Percentiles rank a stretch among this genome's conserved stretches.
phyloP scores from a whole-genome alignment of 2,888 invertebrate genomes.

The Rugalucina vietnamica region DNA sequence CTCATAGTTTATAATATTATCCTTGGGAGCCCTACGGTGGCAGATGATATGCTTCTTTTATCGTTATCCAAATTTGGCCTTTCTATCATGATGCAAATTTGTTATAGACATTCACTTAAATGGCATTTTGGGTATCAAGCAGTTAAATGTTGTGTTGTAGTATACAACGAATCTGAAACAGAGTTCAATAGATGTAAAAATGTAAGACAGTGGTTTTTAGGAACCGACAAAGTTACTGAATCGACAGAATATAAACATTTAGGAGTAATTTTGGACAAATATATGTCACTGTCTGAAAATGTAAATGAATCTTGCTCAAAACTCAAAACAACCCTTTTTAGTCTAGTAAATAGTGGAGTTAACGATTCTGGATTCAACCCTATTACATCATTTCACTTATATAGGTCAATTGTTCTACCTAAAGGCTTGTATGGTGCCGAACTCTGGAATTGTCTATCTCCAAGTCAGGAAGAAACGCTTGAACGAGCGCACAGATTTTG shows the following conservation, averaged over 20 bases:
- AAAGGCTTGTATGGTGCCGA: slow-evolving; percentile 41
- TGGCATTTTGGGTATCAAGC: slow-evolving; percentile 33
- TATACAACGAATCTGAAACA: not conserved
- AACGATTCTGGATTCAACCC: slow-evolving; percentile 7
- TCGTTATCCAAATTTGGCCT: slow-evolving; percentile 1
- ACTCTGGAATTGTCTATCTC: slow-evolving; percentile 20
- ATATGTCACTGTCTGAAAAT: not conserved
- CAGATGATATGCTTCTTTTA: slow-evolving; percentile 32
- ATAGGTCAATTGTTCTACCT: slow-evolving; percentile 22
- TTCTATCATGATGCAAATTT: slow-evolving; percentile 10
- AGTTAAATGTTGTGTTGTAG: slow-evolving; percentile 21
- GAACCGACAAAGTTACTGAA: not conserved
- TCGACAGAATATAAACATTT: slow-evolving; percentile 4
- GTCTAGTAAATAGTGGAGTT: slow-evolving; percentile 14
- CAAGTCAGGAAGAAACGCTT: not conserved
- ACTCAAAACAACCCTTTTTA: not conserved
- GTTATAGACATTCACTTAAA: slow-evolving; percentile 19
- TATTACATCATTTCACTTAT: slow-evolving; percentile 6
- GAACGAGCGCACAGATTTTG: slow-evolving; percentile 35
- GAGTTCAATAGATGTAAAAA: not conserved
- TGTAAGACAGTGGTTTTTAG: not conserved
- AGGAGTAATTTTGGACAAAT: not conserved
- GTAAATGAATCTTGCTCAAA: slow-evolving; percentile 8
- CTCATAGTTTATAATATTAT: not conserved
- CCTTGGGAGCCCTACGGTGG: slow-evolving; percentile 10